Percentiles rank a stretch among this genome's conserved stretches.
phyloP scores from a whole-genome alignment of 2,113 vertebrate species.

The Prietella phreatophila region DNA sequence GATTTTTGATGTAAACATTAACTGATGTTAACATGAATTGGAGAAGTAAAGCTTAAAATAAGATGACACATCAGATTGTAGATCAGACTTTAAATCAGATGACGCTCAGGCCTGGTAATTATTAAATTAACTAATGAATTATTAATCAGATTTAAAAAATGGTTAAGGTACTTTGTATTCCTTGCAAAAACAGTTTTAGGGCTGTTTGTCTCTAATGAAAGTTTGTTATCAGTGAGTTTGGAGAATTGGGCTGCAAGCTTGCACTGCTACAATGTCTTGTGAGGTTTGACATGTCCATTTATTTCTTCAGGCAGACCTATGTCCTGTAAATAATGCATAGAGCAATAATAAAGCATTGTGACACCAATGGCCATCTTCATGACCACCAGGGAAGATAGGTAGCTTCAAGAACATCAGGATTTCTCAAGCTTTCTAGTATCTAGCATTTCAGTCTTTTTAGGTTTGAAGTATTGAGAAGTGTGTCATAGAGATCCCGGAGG shows the following conservation, averaged over 20 bases:
- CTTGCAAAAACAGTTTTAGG: not conserved
- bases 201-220: not conserved
- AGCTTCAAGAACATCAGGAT: conserved; percentile 26
- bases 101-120: not conserved
- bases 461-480: not conserved
- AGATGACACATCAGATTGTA: not conserved
- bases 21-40: not conserved
- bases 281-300: conserved; percentile 47
- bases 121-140: not conserved
- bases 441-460: not conserved
- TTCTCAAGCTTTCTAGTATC: conserved; percentile 9
- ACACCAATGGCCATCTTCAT: conserved; percentile 33
- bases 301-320: conserved; percentile 42
- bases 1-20: not conserved
- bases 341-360: conserved; percentile 42
- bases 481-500: too few relatives aligned
- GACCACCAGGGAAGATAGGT: conserved; percentile 19
- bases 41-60: not conserved
- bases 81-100: not conserved
- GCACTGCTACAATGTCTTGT: conserved; percentile 21
- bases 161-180: not conserved
- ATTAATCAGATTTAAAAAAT: too few relatives aligned
- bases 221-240: conserved; percentile 17
- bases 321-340: conserved; percentile 54
- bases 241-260: conserved; percentile 19